Percentiles rank a stretch among this genome's conserved stretches.
phyloP scores from a whole-genome alignment of 2,888 invertebrate species.

The Pinctada fucata region DNA sequence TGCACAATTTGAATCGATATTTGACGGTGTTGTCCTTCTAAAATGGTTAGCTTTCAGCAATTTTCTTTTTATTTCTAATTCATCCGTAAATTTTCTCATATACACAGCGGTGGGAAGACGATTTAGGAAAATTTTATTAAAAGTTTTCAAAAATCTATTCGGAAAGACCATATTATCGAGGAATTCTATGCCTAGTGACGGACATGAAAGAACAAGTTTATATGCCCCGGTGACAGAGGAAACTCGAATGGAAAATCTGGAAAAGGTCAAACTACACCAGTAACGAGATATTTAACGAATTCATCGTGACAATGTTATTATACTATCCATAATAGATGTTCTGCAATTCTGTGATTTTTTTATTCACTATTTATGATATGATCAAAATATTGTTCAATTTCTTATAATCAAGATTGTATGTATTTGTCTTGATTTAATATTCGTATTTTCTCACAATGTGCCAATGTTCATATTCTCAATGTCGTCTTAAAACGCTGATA shows the following conservation, averaged over 20 bases:
- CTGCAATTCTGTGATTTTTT: background rate
- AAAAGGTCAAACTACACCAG: slow-evolving; percentile 18
- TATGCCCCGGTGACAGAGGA: slow-evolving; percentile 33
- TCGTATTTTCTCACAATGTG: no score
- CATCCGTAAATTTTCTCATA: slow-evolving; percentile 73
- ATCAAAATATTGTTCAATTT: no score
- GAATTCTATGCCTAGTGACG: slow-evolving; percentile 40
- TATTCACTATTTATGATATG: background rate
- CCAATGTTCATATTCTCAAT: no score
- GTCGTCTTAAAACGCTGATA: no score
- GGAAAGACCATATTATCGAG: slow-evolving; percentile 43
- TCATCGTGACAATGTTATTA: background rate
- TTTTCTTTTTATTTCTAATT: slow-evolving; percentile 69
- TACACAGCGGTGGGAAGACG: slow-evolving; percentile 72
- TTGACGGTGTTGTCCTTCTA: slow-evolving; percentile 53
- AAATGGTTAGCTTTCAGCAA: slow-evolving; percentile 71
- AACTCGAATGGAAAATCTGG: slow-evolving; percentile 31
- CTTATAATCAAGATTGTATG: no score
- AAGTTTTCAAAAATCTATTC: slow-evolving; percentile 56
- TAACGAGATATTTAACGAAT: background rate
- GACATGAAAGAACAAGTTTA: slow-evolving; percentile 42
- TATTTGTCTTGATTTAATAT: no score
- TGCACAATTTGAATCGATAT: slow-evolving; percentile 67
- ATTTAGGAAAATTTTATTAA: slow-evolving; percentile 67
- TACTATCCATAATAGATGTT: background rate